Conservation (phyloP, 2,113 vertebrate species). For the Prionailurus viverrinus region DNA sequence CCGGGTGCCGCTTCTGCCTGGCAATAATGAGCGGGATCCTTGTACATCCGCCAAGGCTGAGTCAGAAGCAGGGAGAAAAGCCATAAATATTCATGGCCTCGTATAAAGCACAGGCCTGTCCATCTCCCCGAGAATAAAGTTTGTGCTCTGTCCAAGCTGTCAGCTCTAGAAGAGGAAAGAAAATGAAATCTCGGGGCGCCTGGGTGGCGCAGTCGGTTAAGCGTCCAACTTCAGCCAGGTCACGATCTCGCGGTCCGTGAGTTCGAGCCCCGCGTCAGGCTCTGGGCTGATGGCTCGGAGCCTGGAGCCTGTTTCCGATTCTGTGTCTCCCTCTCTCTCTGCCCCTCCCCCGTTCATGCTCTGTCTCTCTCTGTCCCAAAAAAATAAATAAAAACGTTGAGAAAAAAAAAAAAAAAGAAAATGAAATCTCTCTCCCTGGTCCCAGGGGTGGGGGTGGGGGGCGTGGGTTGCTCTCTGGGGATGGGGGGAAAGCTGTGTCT, state of each 20-base stretch:
- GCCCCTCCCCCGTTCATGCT: too few species aligned
- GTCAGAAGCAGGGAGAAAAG: background rate
- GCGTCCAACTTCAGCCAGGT: too few species aligned
- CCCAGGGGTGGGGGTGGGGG: too few species aligned
- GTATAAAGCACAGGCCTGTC: background rate
- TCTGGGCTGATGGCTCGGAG: too few species aligned
- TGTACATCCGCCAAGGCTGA: background rate
- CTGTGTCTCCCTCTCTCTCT: too few species aligned
- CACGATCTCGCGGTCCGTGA: too few species aligned
- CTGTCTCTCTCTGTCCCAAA: too few species aligned
- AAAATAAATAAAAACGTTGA: too few species aligned
- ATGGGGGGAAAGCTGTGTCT: background rate
- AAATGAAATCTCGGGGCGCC: background rate
- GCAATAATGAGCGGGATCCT: rapidly evolving
- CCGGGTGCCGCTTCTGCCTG: background rate
- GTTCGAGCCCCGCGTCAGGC: too few species aligned
- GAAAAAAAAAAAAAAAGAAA: background rate
- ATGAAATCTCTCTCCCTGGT: background rate
- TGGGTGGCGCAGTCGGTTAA: too few species aligned
- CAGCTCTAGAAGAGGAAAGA: background rate
- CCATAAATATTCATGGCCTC: background rate
- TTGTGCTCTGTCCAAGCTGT: constrained; percentile 8
- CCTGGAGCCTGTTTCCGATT: too few species aligned
- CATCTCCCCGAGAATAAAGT: background rate
- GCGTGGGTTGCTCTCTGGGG: background rate